Evolutionary conservation across 2,797 vertebrate species (phyloP).

Genomic region (Heliangelus exortis): DNA sequence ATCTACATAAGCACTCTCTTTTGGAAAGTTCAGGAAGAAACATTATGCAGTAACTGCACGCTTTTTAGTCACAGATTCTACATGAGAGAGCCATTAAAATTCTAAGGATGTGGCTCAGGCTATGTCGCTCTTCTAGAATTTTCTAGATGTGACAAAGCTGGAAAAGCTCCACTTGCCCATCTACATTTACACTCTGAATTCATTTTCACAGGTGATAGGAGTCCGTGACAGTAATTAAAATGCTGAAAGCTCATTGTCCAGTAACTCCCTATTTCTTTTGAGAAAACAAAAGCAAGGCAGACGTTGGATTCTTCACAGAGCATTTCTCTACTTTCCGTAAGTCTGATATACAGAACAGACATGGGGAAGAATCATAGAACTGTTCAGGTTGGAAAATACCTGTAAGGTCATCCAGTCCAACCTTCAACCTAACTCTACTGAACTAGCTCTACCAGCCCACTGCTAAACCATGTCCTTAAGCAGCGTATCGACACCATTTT

Average conservation of each 20-base stretch:
- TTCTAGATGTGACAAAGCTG: not conserved
- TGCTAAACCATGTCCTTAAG: too few species aligned
- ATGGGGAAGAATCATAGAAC: not conserved
- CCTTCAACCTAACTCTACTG: too few species aligned
- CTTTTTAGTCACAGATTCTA: not conserved
- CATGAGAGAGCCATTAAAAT: not conserved
- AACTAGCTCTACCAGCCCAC: too few species aligned
- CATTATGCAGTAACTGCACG: fast-evolving
- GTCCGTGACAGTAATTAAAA: not conserved
- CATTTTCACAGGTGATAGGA: not conserved
- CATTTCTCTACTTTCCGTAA: not conserved
- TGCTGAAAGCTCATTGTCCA: not conserved
- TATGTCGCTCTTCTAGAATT: not conserved
- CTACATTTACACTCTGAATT: not conserved
- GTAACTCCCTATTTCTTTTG: not conserved
- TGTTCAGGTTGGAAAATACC: too few species aligned
- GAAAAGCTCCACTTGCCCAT: not conserved
- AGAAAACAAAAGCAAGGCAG: not conserved
- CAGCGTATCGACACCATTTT: too few species aligned
- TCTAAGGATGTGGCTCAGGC: not conserved
- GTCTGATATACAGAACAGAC: not conserved
- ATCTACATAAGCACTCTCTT: not conserved
- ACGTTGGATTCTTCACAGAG: not conserved
- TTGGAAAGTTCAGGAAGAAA: not conserved
- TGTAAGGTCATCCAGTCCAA: too few species aligned